phyloP scores from a whole-genome alignment of 2,113 vertebrate genomes.

The Heterotis niloticus region DNA sequence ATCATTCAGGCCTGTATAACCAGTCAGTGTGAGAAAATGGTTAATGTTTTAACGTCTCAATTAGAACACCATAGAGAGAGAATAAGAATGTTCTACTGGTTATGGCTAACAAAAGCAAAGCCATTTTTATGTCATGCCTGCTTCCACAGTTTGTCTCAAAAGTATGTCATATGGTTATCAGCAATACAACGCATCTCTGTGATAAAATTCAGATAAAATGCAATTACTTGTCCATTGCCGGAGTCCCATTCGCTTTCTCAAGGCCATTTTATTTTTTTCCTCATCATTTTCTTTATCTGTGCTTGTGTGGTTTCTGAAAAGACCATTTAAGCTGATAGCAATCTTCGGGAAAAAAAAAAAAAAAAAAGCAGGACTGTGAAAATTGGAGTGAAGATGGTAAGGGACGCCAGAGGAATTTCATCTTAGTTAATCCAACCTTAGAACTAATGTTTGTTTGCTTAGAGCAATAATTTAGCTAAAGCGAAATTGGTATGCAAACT shows the following conservation, averaged over 20 bases:
- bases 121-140: background rate
- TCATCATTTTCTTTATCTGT: slow-evolving; percentile 42
- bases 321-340: slow-evolving; percentile 45
- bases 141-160: slow-evolving; percentile 30
- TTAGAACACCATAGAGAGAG: background rate
- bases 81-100: too few species aligned
- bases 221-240: slow-evolving; percentile 52
- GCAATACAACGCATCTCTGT: slow-evolving; percentile 51
- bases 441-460: background rate
- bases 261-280: slow-evolving; percentile 42
- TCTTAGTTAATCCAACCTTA: slow-evolving; percentile 46
- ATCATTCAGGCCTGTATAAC: too few species aligned
- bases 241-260: slow-evolving; percentile 50
- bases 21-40: background rate
- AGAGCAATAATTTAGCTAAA: background rate
- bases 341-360: slow-evolving; percentile 45
- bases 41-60: background rate
- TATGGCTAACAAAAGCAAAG: background rate
- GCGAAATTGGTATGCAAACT: background rate
- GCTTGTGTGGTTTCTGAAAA: slow-evolving; percentile 55
- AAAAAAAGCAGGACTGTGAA: slow-evolving; percentile 48
- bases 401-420: slow-evolving; percentile 41
- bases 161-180: slow-evolving; percentile 35
- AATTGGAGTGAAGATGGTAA: slow-evolving; percentile 46
- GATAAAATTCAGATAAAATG: slow-evolving; percentile 55